Percentiles rank a stretch among this genome's conserved stretches.
Evolutionary conservation across 1,140 invertebrate species (phyloP).

Genomic region (Ctenoplectra terminalis): DNA sequence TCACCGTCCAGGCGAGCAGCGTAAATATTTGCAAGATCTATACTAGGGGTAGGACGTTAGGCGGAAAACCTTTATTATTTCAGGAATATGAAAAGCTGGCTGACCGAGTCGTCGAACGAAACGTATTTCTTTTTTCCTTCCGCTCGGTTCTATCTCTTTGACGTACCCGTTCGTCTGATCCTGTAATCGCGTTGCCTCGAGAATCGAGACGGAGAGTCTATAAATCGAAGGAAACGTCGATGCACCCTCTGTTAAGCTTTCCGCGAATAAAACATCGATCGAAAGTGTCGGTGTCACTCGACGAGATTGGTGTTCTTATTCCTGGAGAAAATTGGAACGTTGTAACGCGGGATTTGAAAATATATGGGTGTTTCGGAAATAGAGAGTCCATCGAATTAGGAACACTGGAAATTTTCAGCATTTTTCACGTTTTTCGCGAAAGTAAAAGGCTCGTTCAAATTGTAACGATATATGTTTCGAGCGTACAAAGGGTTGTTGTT

Average conservation of each 20-base stretch:
- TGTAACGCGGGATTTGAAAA: background rate
- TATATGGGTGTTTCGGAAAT: background rate
- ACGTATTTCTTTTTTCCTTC: conserved; percentile 9
- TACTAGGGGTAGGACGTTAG: background rate
- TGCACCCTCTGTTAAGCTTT: background rate
- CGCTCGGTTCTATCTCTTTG: conserved; percentile 5
- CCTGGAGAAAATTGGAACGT: background rate
- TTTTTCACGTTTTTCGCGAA: too few species aligned
- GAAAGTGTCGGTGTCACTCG: background rate
- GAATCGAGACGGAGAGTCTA: conserved; percentile 10
- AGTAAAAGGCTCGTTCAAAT: too few species aligned
- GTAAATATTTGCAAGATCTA: conserved; percentile 62
- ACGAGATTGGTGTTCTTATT: too few species aligned
- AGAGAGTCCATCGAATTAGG: too few species aligned
- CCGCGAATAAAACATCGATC: conserved; percentile 2
- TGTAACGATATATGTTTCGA: too few species aligned
- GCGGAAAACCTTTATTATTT: conserved; percentile 65
- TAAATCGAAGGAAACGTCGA: conserved; percentile 36
- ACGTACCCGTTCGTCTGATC: conserved; percentile 18
- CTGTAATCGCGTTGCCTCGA: conserved; percentile 27
- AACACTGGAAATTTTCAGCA: too few species aligned
- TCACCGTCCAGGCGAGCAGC: background rate
- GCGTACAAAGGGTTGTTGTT: too few species aligned
- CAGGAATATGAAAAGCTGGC: conserved; percentile 33
- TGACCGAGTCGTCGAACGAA: conserved; percentile 1